A percentile compares a stretch with the other conserved stretches of the same genome.
Conservation (phyloP, 2,888 invertebrate genomes). For the Eilema depressum region DNA sequence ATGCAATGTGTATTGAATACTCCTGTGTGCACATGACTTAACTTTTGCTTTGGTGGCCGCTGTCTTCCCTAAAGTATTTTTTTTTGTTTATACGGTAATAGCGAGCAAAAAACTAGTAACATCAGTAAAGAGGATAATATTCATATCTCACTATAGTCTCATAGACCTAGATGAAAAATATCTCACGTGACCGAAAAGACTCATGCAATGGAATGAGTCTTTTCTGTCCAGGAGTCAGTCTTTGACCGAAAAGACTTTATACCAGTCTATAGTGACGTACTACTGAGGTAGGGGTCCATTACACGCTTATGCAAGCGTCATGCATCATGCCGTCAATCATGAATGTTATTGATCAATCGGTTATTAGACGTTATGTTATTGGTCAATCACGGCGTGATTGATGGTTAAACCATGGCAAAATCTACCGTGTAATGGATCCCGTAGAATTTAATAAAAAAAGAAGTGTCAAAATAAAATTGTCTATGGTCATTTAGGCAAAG, state of each 20-base stretch:
- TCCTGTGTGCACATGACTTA: conserved; percentile 52
- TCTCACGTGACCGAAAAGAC: background rate
- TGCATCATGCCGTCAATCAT: too few species aligned
- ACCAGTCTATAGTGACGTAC: background rate
- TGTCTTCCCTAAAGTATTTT: conserved; percentile 8
- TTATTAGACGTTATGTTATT: too few species aligned
- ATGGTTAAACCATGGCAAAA: too few species aligned
- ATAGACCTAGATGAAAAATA: too few species aligned
- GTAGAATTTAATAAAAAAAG: background rate
- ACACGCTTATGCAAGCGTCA: too few species aligned
- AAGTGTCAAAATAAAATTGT: background rate
- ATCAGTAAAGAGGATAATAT: background rate
- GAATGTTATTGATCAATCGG: too few species aligned
- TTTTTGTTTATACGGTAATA: background rate
- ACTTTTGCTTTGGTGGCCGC: conserved; percentile 41
- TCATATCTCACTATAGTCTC: background rate
- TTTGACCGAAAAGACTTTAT: too few species aligned
- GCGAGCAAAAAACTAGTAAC: too few species aligned
- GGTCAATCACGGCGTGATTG: too few species aligned
- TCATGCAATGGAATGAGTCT: background rate
- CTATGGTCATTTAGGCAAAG: conserved; percentile 9
- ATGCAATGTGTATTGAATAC: conserved; percentile 47
- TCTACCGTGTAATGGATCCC: too few species aligned
- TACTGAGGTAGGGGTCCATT: background rate
- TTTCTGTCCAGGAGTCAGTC: too few species aligned